These are phyloP conservation scores for Nephrotoma flavescens DNA, from an alignment of 2,888 invertebrate genomes.

Conservation along the genomic window DNA sequence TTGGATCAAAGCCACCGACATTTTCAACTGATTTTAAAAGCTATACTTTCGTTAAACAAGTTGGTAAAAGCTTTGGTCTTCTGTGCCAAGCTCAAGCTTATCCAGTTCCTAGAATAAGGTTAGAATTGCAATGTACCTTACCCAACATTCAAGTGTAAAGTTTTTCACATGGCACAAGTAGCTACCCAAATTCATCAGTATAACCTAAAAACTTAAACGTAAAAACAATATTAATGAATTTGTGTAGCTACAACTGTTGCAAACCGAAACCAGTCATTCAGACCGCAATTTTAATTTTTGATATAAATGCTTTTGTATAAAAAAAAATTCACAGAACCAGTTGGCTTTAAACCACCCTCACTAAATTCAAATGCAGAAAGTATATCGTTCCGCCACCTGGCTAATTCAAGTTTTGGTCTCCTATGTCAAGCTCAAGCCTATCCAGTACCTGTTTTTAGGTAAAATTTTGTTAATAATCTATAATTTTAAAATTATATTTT, in stretches of 20 bases:
- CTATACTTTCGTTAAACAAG: slow-evolving; percentile 34
- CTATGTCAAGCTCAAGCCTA: slow-evolving; percentile 41
- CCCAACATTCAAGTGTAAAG: background rate
- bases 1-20: slow-evolving; percentile 42
- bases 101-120: slow-evolving; percentile 61
- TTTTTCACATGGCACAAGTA: too few species aligned
- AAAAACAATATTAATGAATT: too few species aligned
- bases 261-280: too few species aligned
- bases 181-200: too few species aligned
- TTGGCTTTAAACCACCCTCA: slow-evolving; percentile 35
- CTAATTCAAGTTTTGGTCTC: slow-evolving; percentile 29
- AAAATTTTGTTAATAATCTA: slow-evolving; percentile 14
- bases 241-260: too few species aligned
- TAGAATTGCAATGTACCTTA: slow-evolving; percentile 17
- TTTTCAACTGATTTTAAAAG: slow-evolving; percentile 44
- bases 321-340: slow-evolving; percentile 28
- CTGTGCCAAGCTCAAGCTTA: slow-evolving; percentile 54
- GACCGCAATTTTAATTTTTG: background rate
- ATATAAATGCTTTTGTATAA: background rate
- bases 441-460: slow-evolving; percentile 41
- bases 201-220: too few species aligned
- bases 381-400: slow-evolving; percentile 24
- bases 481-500: slow-evolving; percentile 3
- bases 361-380: slow-evolving; percentile 17
- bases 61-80: slow-evolving; percentile 38